Conservation (phyloP, 1,140 invertebrate genomes). For the Drosophila sp. region DNA sequence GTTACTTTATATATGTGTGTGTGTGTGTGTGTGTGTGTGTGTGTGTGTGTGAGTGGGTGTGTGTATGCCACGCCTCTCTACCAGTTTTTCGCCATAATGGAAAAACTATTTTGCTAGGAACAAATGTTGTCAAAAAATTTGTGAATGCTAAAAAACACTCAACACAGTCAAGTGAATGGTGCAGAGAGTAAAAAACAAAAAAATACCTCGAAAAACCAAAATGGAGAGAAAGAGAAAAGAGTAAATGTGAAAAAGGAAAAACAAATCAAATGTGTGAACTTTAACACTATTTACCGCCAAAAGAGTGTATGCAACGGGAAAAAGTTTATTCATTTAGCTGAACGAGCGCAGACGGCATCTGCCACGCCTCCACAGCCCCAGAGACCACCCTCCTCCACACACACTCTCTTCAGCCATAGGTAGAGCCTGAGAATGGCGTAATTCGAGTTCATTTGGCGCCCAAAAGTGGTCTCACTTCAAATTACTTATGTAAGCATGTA, state of each 20-base stretch:
- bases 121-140: conserved; percentile 80
- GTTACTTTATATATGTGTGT: conserved; percentile 63
- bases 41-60: conserved; percentile 11
- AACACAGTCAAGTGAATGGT: conserved; percentile 54
- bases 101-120: conserved; percentile 76
- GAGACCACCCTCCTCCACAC: background rate
- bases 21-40: conserved; percentile 14
- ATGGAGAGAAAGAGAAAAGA: background rate
- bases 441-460: conserved; percentile 62
- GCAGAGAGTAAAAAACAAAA: conserved; percentile 28
- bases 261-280: conserved; percentile 80
- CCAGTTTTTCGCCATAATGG: conserved; percentile 60
- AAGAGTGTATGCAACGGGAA: conserved; percentile 70
- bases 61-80: conserved; percentile 25
- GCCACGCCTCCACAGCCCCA: conserved; percentile 11
- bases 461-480: conserved; percentile 66
- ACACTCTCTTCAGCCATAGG: background rate
- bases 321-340: conserved; percentile 80
- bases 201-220: conserved; percentile 10
- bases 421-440: conserved; percentile 22
- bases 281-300: conserved; percentile 79
- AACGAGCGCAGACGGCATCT: conserved; percentile 67
- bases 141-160: conserved; percentile 77
- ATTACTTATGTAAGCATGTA: conserved; percentile 59
- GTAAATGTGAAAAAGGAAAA: conserved; percentile 38